Conservation (phyloP, 2,113 vertebrate genomes). For the Falco punctatus region DNA sequence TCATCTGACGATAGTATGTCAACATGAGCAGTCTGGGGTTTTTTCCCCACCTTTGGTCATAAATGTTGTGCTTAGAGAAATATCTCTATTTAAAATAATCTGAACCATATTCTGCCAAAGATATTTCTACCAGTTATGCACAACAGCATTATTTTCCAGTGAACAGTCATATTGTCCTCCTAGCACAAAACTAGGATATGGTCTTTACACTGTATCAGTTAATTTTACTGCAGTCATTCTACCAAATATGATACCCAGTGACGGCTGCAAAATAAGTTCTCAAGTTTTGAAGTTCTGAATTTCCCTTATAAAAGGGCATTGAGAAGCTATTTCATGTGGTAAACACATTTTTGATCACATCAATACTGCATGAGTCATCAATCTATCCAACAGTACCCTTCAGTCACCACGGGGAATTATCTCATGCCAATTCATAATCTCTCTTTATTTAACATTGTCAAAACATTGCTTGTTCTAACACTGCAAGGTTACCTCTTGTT, state of each 20-base stretch:
- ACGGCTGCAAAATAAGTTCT: not conserved
- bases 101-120: not conserved
- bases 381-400: not conserved
- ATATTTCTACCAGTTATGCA: not conserved
- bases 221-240: not conserved
- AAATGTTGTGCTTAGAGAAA: not conserved
- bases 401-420: not conserved
- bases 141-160: not conserved
- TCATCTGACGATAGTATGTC: not conserved
- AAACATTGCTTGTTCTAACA: constrained; percentile 11
- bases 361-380: not conserved
- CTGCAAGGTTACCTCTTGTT: not conserved
- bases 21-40: not conserved
- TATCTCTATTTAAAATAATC: not conserved
- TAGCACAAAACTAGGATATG: not conserved
- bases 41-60: not conserved
- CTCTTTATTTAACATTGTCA: not conserved
- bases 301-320: not conserved
- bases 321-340: not conserved
- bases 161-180: not conserved
- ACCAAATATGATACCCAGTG: not conserved
- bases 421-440: not conserved
- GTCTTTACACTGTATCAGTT: not conserved
- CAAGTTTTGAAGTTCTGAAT: not conserved
- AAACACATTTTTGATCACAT: not conserved